Conservation (phyloP, 2,888 invertebrate genomes). For the Pharmacophagus antenor region DNA sequence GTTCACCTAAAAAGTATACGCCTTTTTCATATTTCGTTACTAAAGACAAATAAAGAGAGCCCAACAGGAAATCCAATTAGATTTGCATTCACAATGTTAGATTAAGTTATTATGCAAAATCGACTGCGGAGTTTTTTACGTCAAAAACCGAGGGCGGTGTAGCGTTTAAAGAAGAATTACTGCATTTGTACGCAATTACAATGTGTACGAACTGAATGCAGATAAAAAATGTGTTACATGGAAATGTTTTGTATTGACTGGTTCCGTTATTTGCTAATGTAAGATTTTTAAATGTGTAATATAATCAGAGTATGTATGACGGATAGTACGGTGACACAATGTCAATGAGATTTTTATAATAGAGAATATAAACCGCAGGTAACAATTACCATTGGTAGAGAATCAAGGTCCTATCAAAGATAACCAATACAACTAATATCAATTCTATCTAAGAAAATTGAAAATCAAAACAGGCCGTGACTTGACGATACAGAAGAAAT, state of each 20-base stretch:
- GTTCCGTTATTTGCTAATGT: neutral
- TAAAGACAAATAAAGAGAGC: slow-evolving; percentile 48
- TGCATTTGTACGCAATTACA: slow-evolving; percentile 25
- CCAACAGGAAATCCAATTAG: slow-evolving; percentile 67
- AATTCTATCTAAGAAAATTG: too few relatives aligned
- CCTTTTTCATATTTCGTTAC: slow-evolving; percentile 40
- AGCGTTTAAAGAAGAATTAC: slow-evolving; percentile 36
- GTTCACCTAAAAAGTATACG: slow-evolving; percentile 28
- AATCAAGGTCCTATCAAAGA: too few relatives aligned
- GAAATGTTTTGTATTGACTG: neutral
- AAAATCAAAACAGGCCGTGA: too few relatives aligned
- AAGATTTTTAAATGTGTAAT: neutral
- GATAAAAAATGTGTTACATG: slow-evolving; percentile 17
- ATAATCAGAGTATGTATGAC: too few relatives aligned
- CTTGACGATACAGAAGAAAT: too few relatives aligned
- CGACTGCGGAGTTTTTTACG: slow-evolving; percentile 60
- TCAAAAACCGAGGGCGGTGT: slow-evolving; percentile 43
- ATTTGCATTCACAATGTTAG: slow-evolving; percentile 56
- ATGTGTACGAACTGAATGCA: slow-evolving; percentile 1
- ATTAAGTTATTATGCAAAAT: slow-evolving; percentile 75
- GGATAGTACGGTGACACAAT: too few relatives aligned
- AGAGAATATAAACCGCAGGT: too few relatives aligned
- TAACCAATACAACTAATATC: too few relatives aligned
- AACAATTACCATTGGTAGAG: too few relatives aligned
- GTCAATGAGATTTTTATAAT: too few relatives aligned